Evolutionary conservation across 2,888 invertebrate species (phyloP).

Genomic region (Alloplasta piceator): DNA sequence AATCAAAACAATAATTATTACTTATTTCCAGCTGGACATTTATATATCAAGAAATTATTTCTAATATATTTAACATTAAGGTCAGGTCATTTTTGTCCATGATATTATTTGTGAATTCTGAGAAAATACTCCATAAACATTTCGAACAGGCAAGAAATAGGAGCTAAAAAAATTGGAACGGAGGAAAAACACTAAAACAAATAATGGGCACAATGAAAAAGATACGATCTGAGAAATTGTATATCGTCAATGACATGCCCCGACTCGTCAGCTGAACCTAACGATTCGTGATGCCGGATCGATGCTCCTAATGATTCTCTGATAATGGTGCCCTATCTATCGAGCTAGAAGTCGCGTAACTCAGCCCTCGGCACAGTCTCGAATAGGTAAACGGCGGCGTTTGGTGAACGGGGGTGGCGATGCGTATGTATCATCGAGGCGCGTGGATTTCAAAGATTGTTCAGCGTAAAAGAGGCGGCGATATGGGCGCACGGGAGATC

Average conservation of each 20-base stretch:
- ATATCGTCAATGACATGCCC: neutral
- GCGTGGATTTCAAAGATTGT: constrained; percentile 37
- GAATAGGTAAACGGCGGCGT: neutral
- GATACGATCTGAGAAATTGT: neutral
- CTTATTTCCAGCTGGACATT: no score
- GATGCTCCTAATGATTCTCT: constrained; percentile 16
- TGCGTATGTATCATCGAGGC: constrained; percentile 22
- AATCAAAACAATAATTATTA: no score
- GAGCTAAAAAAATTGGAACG: neutral
- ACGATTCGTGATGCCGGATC: constrained; percentile 8
- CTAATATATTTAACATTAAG: no score
- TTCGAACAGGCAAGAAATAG: no score
- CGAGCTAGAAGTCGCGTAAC: constrained; percentile 11
- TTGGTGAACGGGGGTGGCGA: constrained; percentile 26
- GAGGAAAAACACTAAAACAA: neutral
- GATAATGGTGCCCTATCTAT: constrained; percentile 23
- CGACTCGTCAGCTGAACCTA: constrained; percentile 5
- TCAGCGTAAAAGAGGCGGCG: constrained; percentile 16
- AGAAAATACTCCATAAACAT: no score
- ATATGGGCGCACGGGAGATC: constrained; percentile 6
- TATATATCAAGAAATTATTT: no score
- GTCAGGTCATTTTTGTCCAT: no score
- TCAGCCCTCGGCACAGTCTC: neutral
- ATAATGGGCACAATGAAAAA: neutral
- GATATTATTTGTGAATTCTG: no score